These are phyloP conservation scores for Morpho helenor DNA, from an alignment of 2,888 invertebrate genomes.

Conservation along the genomic window DNA sequence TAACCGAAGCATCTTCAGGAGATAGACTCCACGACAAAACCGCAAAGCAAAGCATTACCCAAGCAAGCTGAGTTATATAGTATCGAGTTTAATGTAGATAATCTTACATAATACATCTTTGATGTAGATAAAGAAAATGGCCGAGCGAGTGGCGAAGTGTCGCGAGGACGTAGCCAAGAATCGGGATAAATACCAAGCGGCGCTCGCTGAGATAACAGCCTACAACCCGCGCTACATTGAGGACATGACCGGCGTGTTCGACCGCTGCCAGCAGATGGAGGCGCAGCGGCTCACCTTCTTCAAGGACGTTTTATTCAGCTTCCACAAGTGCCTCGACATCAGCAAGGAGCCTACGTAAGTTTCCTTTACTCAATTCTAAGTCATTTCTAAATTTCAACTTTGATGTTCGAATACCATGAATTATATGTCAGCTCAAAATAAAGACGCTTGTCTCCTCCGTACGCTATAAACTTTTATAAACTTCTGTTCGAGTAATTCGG, in stretches of 20 bases:
- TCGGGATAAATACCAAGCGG: conserved; percentile 95
- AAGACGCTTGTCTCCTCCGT: no score
- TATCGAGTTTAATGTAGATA: no score
- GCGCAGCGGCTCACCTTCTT: conserved; percentile 96
- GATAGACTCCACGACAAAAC: no score
- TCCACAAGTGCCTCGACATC: conserved; percentile 97
- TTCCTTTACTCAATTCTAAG: not conserved
- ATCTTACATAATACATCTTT: no score
- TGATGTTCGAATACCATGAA: not conserved
- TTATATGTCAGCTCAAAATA: not conserved
- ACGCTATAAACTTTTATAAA: no score
- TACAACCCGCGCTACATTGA: conserved; percentile 99
- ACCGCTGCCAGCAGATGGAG: conserved; percentile 98
- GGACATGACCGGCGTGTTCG: conserved; percentile 97
- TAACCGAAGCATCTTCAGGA: no score
- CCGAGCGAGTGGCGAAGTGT: conserved; percentile 95
- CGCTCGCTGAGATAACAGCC: conserved; percentile 94
- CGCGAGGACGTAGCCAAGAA: conserved; percentile 97
- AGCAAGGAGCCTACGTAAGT: conserved; percentile 95
- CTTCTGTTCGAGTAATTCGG: no score
- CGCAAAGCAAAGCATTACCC: no score
- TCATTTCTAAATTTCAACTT: no score
- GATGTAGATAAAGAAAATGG: conserved; percentile 95
- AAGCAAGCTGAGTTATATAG: no score
- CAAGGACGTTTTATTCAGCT: conserved; percentile 95